phyloP scores from a whole-genome alignment of 2,113 vertebrate species.

The Elephantulus edwardii region DNA sequence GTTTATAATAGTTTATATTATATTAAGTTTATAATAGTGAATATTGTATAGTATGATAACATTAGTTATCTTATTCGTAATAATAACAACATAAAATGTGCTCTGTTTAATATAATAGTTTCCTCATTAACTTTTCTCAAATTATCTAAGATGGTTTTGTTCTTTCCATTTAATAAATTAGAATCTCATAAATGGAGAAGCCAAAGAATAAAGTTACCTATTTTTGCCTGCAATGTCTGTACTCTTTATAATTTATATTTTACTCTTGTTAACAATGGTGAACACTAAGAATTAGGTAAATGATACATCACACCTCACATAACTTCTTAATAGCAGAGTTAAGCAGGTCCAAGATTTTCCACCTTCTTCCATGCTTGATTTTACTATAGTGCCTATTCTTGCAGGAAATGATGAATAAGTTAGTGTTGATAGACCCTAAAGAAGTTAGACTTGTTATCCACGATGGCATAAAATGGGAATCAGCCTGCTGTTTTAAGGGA shows the following conservation, averaged over 20 bases:
- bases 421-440: too few relatives aligned
- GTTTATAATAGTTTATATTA: too few relatives aligned
- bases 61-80: not conserved
- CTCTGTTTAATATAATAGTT: not conserved
- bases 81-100: not conserved
- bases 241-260: not conserved
- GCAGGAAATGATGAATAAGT: not conserved
- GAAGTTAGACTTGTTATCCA: not conserved
- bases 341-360: not conserved
- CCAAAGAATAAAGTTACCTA: not conserved
- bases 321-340: not conserved
- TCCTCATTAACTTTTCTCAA: not conserved
- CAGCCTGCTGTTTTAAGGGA: not conserved
- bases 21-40: too few relatives aligned
- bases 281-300: not conserved
- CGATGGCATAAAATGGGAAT: not conserved
- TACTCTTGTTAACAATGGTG: not conserved
- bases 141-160: not conserved
- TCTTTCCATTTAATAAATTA: not conserved
- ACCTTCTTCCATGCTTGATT: not conserved
- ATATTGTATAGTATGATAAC: not conserved
- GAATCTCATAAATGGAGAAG: not conserved
- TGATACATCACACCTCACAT: fast-evolving
- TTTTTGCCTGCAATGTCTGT: not conserved
- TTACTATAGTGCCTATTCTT: not conserved